These are phyloP conservation scores for Mesorhabditis sp. DNA, from an alignment of 2,888 invertebrate species.

Conservation along the genomic window DNA sequence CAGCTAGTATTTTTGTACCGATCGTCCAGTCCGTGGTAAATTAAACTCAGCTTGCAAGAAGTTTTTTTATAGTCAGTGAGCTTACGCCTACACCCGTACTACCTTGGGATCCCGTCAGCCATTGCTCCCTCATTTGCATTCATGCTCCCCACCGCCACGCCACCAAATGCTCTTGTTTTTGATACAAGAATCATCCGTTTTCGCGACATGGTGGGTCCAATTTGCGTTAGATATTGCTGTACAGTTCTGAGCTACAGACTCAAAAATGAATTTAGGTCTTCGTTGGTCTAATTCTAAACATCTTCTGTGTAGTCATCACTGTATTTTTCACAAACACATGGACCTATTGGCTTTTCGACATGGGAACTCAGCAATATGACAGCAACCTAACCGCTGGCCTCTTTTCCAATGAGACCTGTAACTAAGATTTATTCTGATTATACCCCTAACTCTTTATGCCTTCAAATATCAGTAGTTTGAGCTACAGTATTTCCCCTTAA, in stretches of 20 bases:
- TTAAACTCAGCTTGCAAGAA: background rate
- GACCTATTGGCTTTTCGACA: constrained; percentile 30
- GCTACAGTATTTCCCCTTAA: too few species aligned
- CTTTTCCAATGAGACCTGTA: too few species aligned
- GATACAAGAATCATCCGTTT: constrained; percentile 28
- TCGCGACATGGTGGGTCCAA: constrained; percentile 25
- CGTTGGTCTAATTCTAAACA: constrained; percentile 33
- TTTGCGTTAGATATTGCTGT: background rate
- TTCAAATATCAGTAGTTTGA: too few species aligned
- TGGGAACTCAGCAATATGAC: constrained; percentile 22
- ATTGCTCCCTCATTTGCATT: constrained; percentile 59
- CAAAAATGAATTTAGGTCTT: constrained; percentile 20
- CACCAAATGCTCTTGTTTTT: constrained; percentile 64
- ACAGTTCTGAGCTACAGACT: too few species aligned
- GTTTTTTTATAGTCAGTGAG: constrained; percentile 28
- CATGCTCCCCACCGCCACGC: constrained; percentile 65
- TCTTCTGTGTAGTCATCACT: constrained; percentile 31
- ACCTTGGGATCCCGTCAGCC: constrained; percentile 58
- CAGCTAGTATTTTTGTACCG: constrained; percentile 42
- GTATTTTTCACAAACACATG: constrained; percentile 35
- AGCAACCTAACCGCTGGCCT: background rate
- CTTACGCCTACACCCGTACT: constrained; percentile 57
- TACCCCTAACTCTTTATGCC: too few species aligned
- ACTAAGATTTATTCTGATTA: too few species aligned
- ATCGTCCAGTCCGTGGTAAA: constrained; percentile 30